Conservation (phyloP, 2,113 vertebrate genomes). For the Leptobrachium leishanense region DNA sequence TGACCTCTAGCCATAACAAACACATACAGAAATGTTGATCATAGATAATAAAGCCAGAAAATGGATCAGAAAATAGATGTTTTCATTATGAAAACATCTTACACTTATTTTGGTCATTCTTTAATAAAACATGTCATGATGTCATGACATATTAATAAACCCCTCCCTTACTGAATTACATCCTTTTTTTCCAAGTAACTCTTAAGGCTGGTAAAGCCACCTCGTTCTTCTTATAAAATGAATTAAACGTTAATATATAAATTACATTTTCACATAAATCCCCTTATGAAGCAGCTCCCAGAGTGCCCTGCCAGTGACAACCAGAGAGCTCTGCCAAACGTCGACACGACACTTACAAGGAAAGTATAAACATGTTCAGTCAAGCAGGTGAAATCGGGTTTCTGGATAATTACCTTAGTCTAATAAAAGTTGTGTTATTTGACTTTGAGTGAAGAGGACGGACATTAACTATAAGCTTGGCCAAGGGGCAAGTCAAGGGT, state of each 20-base stretch:
- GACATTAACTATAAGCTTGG: too few relatives aligned
- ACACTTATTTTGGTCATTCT: too few relatives aligned
- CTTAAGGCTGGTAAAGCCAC: neutral
- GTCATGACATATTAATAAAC: too few relatives aligned
- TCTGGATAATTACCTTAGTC: neutral
- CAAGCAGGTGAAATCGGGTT: neutral
- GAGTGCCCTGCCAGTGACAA: constrained; percentile 23
- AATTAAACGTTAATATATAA: neutral
- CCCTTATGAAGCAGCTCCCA: constrained; percentile 3
- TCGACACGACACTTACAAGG: neutral
- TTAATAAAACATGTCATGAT: too few relatives aligned
- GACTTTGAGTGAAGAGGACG: too few relatives aligned
- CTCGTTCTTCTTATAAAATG: neutral
- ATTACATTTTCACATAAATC: constrained; percentile 6
- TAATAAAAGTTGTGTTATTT: neutral
- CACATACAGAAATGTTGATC: too few relatives aligned
- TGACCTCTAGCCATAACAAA: too few relatives aligned
- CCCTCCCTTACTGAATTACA: too few relatives aligned
- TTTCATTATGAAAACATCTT: too few relatives aligned
- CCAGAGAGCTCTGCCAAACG: constrained; percentile 9
- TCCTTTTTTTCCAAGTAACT: neutral
- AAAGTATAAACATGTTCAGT: constrained; percentile 3
- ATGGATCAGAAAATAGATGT: too few relatives aligned
- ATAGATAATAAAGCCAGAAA: too few relatives aligned
- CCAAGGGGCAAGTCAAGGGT: too few relatives aligned